Base-by-base conservation (phyloP, 1,140 invertebrate genomes). In the Philaenus spumarius region DNA sequence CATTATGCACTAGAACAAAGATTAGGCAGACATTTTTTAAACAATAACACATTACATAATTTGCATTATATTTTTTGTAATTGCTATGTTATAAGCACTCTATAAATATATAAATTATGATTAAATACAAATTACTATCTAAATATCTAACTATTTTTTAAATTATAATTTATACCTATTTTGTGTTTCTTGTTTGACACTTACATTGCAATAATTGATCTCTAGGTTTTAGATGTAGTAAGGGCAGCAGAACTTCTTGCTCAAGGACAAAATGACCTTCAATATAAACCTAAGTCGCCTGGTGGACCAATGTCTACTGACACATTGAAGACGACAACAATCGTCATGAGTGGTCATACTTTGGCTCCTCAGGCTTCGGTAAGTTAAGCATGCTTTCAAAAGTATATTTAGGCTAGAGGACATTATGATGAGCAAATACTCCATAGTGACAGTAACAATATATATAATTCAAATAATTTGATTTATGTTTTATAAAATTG, bases 311-410 rank as follows among this genome's bases (percentile, higher is more conserved):
- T 77, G 67, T 73, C 78, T 17, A 83, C 84, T 67, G 85, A 87
- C 62, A 83, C 83, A 67, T 81, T 89, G 62, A 93, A 93, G 79
- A 94, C 90, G 35, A 94, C 90, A 40, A 94, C 90, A n/a, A 87
- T 94, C 64, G 89, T 93, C 17, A 93, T 94, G 89, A 91, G 87
- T 72, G 93, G 93, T 75, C 91, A 94, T 71, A 92, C 89, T 34
- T 75, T 93, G 55, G 81, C 82, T 58, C 78, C 80, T 51, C 64
- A 66, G 54, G 19, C 58, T 30, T 53, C 50, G 50, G 50, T 55
- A 22, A 55, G 52, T 55, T 3, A 22, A 24, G 12, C 45, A 22
- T 47, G 15, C 5, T 47, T 47, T 20, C 2, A 47, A 2, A 24
- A 2, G 2, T 5, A 47, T 47, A 6, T 12, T 47, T 4, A 19